phyloP scores from a whole-genome alignment of 2,797 vertebrate species.

The Helicolenus hilgendorfi region DNA sequence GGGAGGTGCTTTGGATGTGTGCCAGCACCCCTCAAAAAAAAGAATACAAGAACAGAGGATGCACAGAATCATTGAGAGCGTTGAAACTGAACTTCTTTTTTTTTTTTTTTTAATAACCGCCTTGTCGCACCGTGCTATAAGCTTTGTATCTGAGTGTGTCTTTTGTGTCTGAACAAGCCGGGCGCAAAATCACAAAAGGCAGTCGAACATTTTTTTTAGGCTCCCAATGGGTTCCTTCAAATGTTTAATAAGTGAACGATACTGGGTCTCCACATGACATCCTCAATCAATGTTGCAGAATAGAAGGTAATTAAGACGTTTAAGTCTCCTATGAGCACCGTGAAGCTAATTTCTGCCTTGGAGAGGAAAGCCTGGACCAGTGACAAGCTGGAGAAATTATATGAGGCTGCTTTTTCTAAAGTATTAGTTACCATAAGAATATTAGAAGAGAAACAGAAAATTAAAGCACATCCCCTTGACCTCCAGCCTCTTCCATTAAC shows the following conservation, averaged over 20 bases:
- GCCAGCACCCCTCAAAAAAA: conserved; percentile 39
- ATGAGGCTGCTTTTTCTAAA: background rate
- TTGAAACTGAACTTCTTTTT: conserved; percentile 41
- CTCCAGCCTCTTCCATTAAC: background rate
- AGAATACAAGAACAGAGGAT: conserved; percentile 36
- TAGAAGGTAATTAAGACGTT: conserved; percentile 28
- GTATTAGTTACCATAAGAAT: background rate
- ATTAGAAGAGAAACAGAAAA: background rate
- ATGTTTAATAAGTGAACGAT: conserved; percentile 6
- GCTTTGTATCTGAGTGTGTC: conserved; percentile 37
- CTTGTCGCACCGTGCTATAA: conserved; percentile 30
- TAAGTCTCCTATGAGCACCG: background rate
- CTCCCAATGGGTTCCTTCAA: conserved; percentile 39
- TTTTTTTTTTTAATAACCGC: conserved; percentile 43
- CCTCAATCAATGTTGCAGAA: conserved; percentile 39
- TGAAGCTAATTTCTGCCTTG: conserved; percentile 12
- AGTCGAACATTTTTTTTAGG: conserved; percentile 4
- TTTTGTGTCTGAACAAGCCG: conserved; percentile 49
- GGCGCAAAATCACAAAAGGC: conserved; percentile 36
- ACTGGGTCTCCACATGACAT: conserved; percentile 4
- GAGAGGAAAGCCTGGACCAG: background rate
- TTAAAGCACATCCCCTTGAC: background rate
- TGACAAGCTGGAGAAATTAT: background rate
- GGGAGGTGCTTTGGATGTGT: conserved; percentile 34
- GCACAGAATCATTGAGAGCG: conserved; percentile 7